Evolutionary conservation across 2,113 vertebrate species (phyloP), one percentile per base, ranked within the genome.

Genomic region (Cygnus atratus): DNA sequence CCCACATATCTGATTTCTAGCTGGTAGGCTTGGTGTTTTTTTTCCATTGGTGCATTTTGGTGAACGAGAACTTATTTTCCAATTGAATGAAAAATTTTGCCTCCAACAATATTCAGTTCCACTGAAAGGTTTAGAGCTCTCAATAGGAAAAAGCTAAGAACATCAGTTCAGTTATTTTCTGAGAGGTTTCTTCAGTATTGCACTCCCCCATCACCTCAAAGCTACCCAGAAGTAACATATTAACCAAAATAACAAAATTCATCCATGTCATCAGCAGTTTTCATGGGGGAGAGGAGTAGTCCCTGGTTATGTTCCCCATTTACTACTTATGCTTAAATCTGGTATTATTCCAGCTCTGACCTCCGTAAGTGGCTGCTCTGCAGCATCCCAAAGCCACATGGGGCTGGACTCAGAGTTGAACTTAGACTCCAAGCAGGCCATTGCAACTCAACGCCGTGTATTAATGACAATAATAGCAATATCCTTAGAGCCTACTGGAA

Each of bases 41-140:
- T 84, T 44, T 46, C 43, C 52, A 10, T 41, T 75, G 52, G 78
- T 67, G 48, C 12, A 43, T 86, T 50, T 59, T 66, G 10, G 8
- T 73, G 83, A 81, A 1, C 2, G 22, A 87, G 73, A 78, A 81
- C 43, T 52, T 4, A 58, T 88, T 93, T 93, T 93, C 82, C 80
- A 92, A 41, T 5, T 46, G 70, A 90, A 39, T 58, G 44, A 77
- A 92, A 63, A 73, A 7, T 26, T 63, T 70, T 55, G 19, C 59
- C 19, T 80, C 63, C 79, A 80, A 33, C 76, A 72, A 43, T 10
- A 17, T 76, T 21, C 31, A 10, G 11, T 74, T 90, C 58, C 41
- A 55, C 2, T 80, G 80, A 78, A 92, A 93, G 77, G 65, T 74
- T 71, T 78, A 81, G 70, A 71, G 52, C 18, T 76, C 94, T 97